Conservation (phyloP, 2,113 vertebrate species). For the Nettapus auritus region DNA sequence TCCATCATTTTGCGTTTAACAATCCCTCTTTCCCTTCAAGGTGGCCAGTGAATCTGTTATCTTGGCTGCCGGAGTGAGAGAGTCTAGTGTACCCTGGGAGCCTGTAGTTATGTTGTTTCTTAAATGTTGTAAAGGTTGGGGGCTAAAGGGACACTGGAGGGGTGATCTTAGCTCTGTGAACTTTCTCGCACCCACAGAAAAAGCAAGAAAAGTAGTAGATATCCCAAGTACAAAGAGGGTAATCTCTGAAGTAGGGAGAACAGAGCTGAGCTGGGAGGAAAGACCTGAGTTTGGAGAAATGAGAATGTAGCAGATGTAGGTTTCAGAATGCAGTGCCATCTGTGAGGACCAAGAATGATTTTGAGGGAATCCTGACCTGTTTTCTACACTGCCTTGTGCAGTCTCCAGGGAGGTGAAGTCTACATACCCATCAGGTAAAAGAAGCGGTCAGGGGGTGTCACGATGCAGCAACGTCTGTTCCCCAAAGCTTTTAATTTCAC, state of each 20-base stretch:
- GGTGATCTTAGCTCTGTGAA: constrained; percentile 52
- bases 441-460: not conserved
- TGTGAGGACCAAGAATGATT: not conserved
- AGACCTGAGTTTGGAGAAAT: not conserved
- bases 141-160: constrained; percentile 34
- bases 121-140: constrained; percentile 63
- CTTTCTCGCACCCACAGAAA: not conserved
- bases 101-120: constrained; percentile 66
- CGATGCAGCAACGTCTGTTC: constrained; percentile 2
- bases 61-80: constrained; percentile 65
- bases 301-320: not conserved
- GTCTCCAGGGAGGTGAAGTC: not conserved
- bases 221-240: not conserved
- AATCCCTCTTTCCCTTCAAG: constrained; percentile 67
- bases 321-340: constrained; percentile 10
- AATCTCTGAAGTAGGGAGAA: constrained; percentile 4
- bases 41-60: constrained; percentile 47
- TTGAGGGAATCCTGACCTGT: constrained; percentile 19
- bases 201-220: not conserved
- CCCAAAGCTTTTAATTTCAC: constrained; percentile 36
- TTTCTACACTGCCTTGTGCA: constrained; percentile 12
- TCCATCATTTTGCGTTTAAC: constrained; percentile 63
- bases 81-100: constrained; percentile 62
- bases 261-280: not conserved
- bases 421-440: not conserved